Percentiles rank a stretch among this genome's conserved stretches.
These are phyloP conservation scores for Bedellia somnulentella DNA, from an alignment of 2,888 invertebrate genomes.

Conservation along the genomic window DNA sequence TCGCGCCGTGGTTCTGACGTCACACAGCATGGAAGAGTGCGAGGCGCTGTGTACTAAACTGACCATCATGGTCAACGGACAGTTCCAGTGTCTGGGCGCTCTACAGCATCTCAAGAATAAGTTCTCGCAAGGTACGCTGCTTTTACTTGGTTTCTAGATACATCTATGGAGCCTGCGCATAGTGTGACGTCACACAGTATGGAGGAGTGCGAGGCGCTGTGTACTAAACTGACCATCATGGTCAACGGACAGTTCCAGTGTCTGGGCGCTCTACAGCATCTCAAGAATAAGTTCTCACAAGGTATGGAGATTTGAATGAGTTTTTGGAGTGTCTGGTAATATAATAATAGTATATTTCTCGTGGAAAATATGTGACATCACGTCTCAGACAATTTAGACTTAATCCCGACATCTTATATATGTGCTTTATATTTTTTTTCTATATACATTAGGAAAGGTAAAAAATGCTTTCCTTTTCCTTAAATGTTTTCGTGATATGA, in stretches of 20 bases:
- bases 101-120: conserved; percentile 77
- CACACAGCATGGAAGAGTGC: conserved; percentile 87
- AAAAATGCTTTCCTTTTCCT: no score
- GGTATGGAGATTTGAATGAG: no score
- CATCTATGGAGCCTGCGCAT: no score
- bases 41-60: conserved; percentile 79
- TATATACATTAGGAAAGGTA: conserved; percentile 64
- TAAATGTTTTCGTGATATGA: no score
- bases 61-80: conserved; percentile 81
- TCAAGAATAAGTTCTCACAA: conserved; percentile 75
- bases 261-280: conserved; percentile 73
- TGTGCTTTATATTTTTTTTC: no score
- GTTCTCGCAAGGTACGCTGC: conserved; percentile 64
- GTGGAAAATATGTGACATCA: no score
- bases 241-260: conserved; percentile 76
- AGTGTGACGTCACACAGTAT: conserved; percentile 88
- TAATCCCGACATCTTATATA: no score
- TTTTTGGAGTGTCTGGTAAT: no score
- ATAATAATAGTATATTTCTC: no score
- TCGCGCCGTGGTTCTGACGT: conserved; percentile 57
- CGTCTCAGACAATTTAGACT: no score
- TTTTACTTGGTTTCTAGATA: no score
- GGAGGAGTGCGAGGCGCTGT: conserved; percentile 84
- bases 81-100: conserved; percentile 73
- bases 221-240: conserved; percentile 80